Conservation (phyloP, 2,888 invertebrate genomes). For the Leptinotarsa peninsularis region DNA sequence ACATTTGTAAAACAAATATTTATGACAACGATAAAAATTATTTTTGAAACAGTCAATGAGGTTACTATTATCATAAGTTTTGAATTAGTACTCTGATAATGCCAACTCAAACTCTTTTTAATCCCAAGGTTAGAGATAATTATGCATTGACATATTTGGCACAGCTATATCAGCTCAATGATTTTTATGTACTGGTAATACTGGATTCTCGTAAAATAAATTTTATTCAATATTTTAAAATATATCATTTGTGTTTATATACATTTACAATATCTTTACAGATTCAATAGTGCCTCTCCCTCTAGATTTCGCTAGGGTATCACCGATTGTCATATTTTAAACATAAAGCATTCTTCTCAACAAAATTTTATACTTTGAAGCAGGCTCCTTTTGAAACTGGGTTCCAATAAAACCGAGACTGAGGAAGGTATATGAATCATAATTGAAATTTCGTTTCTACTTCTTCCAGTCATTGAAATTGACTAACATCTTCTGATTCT, state of each 20-base stretch:
- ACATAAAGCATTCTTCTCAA: conserved; percentile 43
- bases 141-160: conserved; percentile 48
- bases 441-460: not conserved
- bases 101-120: too few species aligned
- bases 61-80: not conserved
- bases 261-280: conserved; percentile 47
- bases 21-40: too few species aligned
- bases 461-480: not conserved
- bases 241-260: conserved; percentile 51
- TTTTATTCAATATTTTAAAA: conserved; percentile 51
- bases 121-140: conserved; percentile 23
- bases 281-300: conserved; percentile 62
- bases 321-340: conserved; percentile 62
- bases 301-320: conserved; percentile 63
- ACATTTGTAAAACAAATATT: too few species aligned
- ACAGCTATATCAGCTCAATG: conserved; percentile 51
- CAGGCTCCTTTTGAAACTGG: conserved; percentile 4
- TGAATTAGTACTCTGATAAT: not conserved
- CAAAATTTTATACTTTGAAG: conserved; percentile 30
- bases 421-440: not conserved
- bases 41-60: too few species aligned
- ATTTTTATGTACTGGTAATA: conserved; percentile 49
- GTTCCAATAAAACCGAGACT: too few species aligned
- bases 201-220: conserved; percentile 61
- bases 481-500: not conserved